phyloP scores from a whole-genome alignment of 2,797 vertebrate species.

The Sebastiscus tertius region DNA sequence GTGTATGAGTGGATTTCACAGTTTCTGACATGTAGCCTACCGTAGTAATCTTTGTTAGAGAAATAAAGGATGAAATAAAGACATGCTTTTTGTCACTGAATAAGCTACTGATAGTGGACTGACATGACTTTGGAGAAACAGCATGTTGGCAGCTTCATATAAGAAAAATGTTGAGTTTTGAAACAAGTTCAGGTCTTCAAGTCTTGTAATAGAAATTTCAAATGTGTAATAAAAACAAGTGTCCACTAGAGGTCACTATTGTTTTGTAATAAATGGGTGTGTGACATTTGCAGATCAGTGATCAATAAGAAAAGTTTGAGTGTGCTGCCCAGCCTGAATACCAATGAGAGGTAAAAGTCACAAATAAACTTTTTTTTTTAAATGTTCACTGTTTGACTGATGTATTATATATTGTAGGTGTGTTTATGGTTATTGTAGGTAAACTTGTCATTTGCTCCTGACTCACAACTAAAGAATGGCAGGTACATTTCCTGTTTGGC shows the following conservation, averaged over 20 bases:
- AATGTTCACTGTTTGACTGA: background rate
- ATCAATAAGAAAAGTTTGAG: background rate
- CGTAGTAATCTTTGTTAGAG: background rate
- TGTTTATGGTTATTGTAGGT: background rate
- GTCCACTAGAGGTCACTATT: conserved; percentile 6
- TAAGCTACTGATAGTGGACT: background rate
- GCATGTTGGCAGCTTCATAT: background rate
- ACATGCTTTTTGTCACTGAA: background rate
- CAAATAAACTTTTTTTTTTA: background rate
- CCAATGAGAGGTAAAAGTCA: background rate
- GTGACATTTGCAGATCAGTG: background rate
- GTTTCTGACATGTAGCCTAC: background rate
- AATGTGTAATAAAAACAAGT: background rate
- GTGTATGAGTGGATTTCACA: background rate
- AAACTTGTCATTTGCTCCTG: background rate
- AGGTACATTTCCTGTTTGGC: background rate
- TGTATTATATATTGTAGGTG: background rate
- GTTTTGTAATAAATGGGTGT: background rate
- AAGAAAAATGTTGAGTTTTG: background rate
- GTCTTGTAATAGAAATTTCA: background rate
- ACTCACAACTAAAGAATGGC: background rate
- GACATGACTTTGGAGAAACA: background rate
- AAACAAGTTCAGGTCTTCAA: background rate
- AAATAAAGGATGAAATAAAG: conserved; percentile 2
- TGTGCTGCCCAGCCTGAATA: background rate